Base-by-base conservation (phyloP, 2,113 vertebrate species). In the Pterophyllum scalare region DNA sequence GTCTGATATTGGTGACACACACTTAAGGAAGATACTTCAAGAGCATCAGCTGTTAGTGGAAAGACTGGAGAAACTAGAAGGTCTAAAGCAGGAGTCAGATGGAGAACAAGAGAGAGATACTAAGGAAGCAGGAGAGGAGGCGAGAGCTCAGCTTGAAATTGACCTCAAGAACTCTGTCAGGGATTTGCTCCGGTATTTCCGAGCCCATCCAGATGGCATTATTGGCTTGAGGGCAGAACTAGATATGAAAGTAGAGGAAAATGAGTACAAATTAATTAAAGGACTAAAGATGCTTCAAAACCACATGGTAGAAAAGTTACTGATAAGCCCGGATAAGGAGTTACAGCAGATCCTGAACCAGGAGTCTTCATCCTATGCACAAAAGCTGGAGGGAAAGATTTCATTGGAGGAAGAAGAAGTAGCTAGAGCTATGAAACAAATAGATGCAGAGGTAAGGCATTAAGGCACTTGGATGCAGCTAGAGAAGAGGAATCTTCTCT, bases 371-470 rank as follows among this genome's bases (percentile, higher is more conserved):
- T 84, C 7, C 35, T 84, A 94, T 24, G 40, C 28, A 22, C 75
- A 87, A 49, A 94, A 95, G 85, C 85, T 59, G 1, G 91, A 95
- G 35, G 0, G 62, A 0, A 85, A 96, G 0, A 38, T 70, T 5
- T 76, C 49, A 57, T 15, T 52, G 52, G 79, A 96, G 5, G 92
- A 94, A 70, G 79, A 87, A 13, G 91, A 96, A 15, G 40, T 97
- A 59, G 79, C 87, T 1, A 57, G 26, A 62, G 89, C 82, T 22
- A 56, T 87, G 38, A 90, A 82, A 83, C 62, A 80, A 80, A 84
- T 72, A 62, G 93, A 97, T 2, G 59, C 91, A 2, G 88, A 96
- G 96, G 97, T 99, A 93, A 54, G n/a, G 1, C 35, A 35, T 2
- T 31, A 77, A 24, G 15, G 4, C 1, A 4, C 28, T 72, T 62